Evolutionary conservation across 2,113 vertebrate species (phyloP).

Genomic region (Brevimyrus niger): DNA sequence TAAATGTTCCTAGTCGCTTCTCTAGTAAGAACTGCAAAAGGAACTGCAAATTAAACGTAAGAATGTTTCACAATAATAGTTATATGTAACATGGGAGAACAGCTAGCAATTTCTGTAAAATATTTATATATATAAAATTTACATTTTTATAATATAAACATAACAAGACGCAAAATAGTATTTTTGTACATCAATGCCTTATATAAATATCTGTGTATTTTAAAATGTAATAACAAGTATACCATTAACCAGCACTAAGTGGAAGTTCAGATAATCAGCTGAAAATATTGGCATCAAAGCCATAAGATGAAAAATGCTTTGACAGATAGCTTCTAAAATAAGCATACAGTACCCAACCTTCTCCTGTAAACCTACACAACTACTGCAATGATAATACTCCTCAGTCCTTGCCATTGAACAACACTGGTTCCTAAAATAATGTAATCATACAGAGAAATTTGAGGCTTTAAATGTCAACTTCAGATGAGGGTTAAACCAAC

Average conservation of each 20-base stretch:
- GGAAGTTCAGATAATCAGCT: conserved; percentile 27
- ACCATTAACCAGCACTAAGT: conserved; percentile 28
- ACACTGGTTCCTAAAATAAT: not conserved
- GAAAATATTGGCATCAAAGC: conserved; percentile 28
- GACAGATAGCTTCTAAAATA: conserved; percentile 26
- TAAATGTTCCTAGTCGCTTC: not conserved
- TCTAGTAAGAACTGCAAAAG: not conserved
- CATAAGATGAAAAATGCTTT: conserved; percentile 31
- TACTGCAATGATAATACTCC: not conserved
- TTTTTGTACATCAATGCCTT: conserved; percentile 33
- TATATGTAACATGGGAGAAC: conserved; percentile 17
- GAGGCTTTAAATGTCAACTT: not conserved
- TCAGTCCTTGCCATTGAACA: not conserved
- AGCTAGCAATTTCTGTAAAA: conserved; percentile 28
- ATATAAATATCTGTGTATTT: conserved; percentile 34
- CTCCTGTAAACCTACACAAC: not conserved
- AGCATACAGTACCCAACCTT: conserved; percentile 29
- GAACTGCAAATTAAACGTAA: not conserved
- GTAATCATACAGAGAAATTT: conserved; percentile 12
- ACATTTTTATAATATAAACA: conserved; percentile 43
- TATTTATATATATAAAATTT: conserved; percentile 25
- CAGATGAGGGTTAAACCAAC: not conserved
- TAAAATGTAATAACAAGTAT: conserved; percentile 35
- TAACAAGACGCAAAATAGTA: conserved; percentile 18
- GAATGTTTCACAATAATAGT: not conserved